Percentiles rank a stretch among this genome's conserved stretches.
Evolutionary conservation across 2,797 vertebrate genomes (phyloP).

Genomic region (Micropoecilia bifurca): DNA sequence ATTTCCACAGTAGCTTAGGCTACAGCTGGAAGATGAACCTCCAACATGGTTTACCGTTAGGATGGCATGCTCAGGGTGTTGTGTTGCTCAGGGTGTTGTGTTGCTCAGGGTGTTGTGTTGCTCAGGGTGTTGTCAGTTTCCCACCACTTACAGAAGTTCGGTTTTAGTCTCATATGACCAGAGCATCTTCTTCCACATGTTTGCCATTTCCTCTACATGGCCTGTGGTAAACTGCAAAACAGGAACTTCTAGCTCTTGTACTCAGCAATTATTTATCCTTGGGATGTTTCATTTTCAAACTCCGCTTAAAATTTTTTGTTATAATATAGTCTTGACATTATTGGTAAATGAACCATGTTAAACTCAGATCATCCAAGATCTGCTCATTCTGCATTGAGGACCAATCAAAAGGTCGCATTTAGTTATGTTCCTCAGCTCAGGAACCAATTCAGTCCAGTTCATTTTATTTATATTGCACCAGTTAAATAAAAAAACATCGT

Average conservation of each 20-base stretch:
- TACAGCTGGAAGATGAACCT: neutral
- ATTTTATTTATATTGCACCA: neutral
- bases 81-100: neutral
- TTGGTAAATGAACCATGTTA: neutral
- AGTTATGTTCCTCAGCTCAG: neutral
- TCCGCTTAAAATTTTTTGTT: neutral
- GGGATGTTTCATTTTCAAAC: neutral
- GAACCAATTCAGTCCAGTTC: neutral
- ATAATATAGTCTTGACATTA: neutral
- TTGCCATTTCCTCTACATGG: neutral
- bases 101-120: neutral
- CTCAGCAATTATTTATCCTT: constrained; percentile 3
- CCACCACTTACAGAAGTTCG: neutral
- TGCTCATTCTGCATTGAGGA: neutral
- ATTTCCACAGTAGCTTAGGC: neutral
- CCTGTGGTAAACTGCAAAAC: neutral
- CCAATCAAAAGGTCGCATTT: neutral
- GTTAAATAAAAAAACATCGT: neutral
- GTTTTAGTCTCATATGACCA: neutral
- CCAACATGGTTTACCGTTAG: neutral
- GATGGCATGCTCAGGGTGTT: neutral
- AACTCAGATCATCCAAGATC: too few species aligned
- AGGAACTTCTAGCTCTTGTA: neutral
- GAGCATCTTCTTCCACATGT: neutral
- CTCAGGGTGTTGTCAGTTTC: neutral